A percentile compares a stretch with the other conserved stretches of the same genome.
Conservation (phyloP, 2,888 invertebrate genomes). For the Unio pictorum region DNA sequence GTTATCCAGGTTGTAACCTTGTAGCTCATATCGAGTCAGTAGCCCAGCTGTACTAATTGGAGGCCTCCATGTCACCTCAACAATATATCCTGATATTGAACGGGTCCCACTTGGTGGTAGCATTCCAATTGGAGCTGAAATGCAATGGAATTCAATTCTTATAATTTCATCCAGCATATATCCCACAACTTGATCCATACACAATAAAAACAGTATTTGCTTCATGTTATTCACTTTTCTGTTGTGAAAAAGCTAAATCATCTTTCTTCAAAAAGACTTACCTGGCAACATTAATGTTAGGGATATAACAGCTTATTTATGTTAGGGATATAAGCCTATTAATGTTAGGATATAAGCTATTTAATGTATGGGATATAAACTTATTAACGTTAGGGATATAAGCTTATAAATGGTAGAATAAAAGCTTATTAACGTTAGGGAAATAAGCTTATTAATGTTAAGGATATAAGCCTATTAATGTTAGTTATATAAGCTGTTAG, state of each 20-base stretch:
- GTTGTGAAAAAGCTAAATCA: not conserved
- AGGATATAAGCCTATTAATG: too few relatives aligned
- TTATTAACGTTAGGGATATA: too few relatives aligned
- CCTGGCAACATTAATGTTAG: not conserved
- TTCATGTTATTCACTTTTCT: not conserved
- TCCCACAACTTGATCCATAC: not conserved
- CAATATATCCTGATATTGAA: constrained; percentile 54
- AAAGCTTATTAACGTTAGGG: too few relatives aligned
- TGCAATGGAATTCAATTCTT: not conserved
- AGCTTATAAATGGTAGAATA: too few relatives aligned
- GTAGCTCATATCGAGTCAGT: constrained; percentile 55
- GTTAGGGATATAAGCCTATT: too few relatives aligned
- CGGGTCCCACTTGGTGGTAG: constrained; percentile 49
- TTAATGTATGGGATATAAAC: too few relatives aligned
- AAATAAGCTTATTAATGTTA: too few relatives aligned
- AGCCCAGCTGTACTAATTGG: constrained; percentile 63
- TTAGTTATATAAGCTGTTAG: too few relatives aligned
- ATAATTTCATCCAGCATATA: not conserved
- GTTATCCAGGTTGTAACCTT: constrained; percentile 55
- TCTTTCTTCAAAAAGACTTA: too few relatives aligned
- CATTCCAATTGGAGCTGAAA: constrained; percentile 65
- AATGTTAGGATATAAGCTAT: too few relatives aligned
- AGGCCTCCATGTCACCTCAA: constrained; percentile 59
- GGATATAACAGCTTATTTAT: not conserved
- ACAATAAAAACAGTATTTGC: not conserved